A percentile compares a stretch with the other conserved stretches of the same genome.
Conservation (phyloP, 2,888 invertebrate species). For the Drosophila paramelanica region DNA sequence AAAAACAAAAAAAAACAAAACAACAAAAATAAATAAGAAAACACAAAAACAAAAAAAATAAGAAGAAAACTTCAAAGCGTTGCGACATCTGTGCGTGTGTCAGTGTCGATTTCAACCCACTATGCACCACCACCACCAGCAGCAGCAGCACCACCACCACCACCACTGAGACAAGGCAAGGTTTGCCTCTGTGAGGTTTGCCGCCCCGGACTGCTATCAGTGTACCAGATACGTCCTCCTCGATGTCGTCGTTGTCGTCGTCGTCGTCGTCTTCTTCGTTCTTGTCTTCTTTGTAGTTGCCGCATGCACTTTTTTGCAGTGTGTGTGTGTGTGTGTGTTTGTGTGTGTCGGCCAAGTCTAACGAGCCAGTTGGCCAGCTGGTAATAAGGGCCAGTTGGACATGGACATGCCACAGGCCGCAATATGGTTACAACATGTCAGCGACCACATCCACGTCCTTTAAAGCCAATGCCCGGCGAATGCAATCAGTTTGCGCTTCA, state of each 20-base stretch:
- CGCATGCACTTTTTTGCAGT: conserved; percentile 51
- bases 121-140: conserved; percentile 37
- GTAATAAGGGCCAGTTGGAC: conserved; percentile 52
- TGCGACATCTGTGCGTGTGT: conserved; percentile 60
- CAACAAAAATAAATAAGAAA: conserved; percentile 1
- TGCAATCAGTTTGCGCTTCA: conserved; percentile 69
- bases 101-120: conserved; percentile 67
- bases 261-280: conserved; percentile 29
- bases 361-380: conserved; percentile 55
- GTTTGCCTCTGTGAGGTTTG: conserved; percentile 61
- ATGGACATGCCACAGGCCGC: conserved; percentile 54
- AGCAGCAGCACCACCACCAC: conserved; percentile 2
- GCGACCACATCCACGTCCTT: conserved; percentile 26
- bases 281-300: conserved; percentile 67
- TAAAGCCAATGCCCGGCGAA: conserved; percentile 28
- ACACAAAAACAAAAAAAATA: conserved; percentile 17
- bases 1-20: conserved; percentile 16
- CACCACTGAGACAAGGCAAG: conserved; percentile 11
- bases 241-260: conserved; percentile 52
- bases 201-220: conserved; percentile 72
- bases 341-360: conserved; percentile 40
- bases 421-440: conserved; percentile 62
- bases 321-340: not conserved
- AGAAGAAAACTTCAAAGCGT: conserved; percentile 40
- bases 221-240: conserved; percentile 68